Evolutionary conservation across 2,797 vertebrate species (phyloP), one percentile per base, ranked within the genome.

Genomic region (Pelodytes ibericus): DNA sequence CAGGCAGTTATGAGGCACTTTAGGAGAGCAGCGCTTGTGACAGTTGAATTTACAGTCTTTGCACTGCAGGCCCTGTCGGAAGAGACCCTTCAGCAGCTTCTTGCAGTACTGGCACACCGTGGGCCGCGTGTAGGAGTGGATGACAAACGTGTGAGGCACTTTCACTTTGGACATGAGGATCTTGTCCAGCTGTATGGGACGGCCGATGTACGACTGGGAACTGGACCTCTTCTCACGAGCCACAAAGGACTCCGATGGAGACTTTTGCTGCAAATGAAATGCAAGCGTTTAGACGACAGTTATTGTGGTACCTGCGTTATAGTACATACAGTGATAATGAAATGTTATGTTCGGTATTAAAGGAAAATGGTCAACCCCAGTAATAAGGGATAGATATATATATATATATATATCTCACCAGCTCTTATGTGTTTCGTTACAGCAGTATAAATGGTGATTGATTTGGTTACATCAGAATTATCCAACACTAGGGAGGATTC

Each of bases 41-140:
- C 97, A 99, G 83, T 99, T 99, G 87, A 99, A 99, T 82, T 93
- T 96, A 87, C 97, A 99, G 84, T 99, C 97, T 95, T 97, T 98
- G 75, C 96, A 99, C 77, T 99, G 96, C 66, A 96, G 87, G 4
- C 97, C 96, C 83, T 99, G 97, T 58, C 96, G 90, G 88, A 99
- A 99, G 29, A 99, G 90, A 0, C 96, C 97, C 82, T 96, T 98
- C 49, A 99, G 95, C 78, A 99, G 94, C 84, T 98, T 98, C 91
- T 98, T 99, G 85, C 97, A 99, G 88, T 96, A 94, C 89, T 99
- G 97, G 86, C 96, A 99, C 75, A 98, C 94, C 0, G 96, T 99
- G 79, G 96, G 97, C 2, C 96, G 90, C 0, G 96, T 97, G 84
- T 99, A 99, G 2, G 96, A 98, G 85, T 99, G 96, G 87, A 99